phyloP scores from a whole-genome alignment of 92 coral and sea anemone species.

The Siderastrea siderea region DNA sequence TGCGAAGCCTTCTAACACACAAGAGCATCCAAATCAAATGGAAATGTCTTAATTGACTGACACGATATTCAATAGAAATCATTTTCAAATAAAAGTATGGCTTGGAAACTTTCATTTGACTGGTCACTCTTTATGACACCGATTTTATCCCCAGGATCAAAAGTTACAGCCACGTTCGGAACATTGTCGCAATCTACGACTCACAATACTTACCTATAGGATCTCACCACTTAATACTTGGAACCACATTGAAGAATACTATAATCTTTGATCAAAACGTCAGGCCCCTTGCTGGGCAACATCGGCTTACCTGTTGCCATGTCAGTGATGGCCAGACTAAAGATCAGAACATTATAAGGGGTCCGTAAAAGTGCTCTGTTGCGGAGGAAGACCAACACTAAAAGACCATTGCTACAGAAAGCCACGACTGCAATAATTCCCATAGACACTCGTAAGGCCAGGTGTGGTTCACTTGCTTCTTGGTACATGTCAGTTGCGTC shows the following conservation, averaged over 20 bases:
- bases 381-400: conserved; percentile 57
- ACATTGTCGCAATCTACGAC: too few species aligned
- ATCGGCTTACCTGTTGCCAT: conserved; percentile 77
- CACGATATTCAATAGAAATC: too few species aligned
- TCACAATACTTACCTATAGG: too few species aligned
- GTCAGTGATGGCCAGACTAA: conserved; percentile 80
- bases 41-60: too few species aligned
- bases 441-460: conserved; percentile 62
- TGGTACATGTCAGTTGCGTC: conserved; percentile 9
- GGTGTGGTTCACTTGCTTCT: conserved; percentile 60
- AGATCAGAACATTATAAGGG: conserved; percentile 75
- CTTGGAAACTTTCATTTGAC: background rate
- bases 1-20: too few species aligned
- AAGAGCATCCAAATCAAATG: too few species aligned
- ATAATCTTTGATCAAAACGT: background rate
- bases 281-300: background rate
- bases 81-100: too few species aligned
- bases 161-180: too few species aligned
- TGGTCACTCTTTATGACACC: too few species aligned
- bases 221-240: background rate
- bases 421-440: conserved; percentile 72
- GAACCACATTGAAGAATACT: background rate
- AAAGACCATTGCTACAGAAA: conserved; percentile 58
- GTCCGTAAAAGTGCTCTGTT: conserved; percentile 64
- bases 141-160: background rate